Percentiles rank a stretch among this genome's conserved stretches.
phyloP scores from a whole-genome alignment of 1,140 invertebrate species.

The Apis laboriosa region DNA sequence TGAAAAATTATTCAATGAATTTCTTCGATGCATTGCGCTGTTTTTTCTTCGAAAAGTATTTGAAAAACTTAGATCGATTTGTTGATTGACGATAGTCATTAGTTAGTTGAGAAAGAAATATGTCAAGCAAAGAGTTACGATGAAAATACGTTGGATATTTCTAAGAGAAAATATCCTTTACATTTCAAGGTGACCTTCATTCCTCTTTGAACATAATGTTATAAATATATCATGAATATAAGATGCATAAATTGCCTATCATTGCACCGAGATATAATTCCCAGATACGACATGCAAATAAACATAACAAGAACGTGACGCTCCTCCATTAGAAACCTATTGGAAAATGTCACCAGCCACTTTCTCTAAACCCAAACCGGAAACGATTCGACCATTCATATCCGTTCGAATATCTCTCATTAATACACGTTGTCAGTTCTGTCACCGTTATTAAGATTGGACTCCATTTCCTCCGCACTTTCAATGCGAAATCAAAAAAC shows the following conservation, averaged over 20 bases:
- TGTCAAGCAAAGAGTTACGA: background rate
- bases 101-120: too few species aligned
- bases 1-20: background rate
- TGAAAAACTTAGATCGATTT: too few species aligned
- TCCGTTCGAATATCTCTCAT: background rate
- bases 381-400: slow-evolving; percentile 25
- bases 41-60: too few species aligned
- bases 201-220: background rate
- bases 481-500: too few species aligned
- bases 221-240: too few species aligned
- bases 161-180: background rate
- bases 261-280: slow-evolving; percentile 7
- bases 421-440: background rate
- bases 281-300: background rate
- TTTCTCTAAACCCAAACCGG: slow-evolving; percentile 56
- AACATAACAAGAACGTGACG: too few species aligned
- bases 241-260: background rate
- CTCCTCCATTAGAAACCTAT: slow-evolving; percentile 5
- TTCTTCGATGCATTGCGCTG: background rate
- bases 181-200: background rate
- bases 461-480: too few species aligned
- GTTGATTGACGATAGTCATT: too few species aligned
- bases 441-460: too few species aligned
- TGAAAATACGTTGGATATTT: background rate
- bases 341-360: slow-evolving; percentile 54